A percentile compares a stretch with the other conserved stretches of the same genome.
phyloP scores from a whole-genome alignment of 2,113 vertebrate genomes.

The Hassar affinis region DNA sequence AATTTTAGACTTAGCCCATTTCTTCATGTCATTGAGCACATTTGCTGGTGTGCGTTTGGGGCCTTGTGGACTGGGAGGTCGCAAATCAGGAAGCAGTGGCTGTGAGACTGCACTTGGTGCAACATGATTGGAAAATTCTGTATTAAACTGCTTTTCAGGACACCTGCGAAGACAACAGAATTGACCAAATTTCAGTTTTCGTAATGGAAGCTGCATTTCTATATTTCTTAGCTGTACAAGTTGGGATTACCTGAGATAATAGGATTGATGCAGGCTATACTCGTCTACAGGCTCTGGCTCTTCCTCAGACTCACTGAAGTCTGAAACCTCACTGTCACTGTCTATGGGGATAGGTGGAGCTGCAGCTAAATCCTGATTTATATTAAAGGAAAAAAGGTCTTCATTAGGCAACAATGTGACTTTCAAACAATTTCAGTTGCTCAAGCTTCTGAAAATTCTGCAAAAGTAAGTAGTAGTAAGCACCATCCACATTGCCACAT shows the following conservation, averaged over 20 bases:
- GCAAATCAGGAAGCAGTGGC: background rate
- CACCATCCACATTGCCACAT: background rate
- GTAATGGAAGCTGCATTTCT: background rate
- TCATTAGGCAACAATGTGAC: background rate
- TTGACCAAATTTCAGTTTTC: background rate
- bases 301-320: conserved; percentile 46
- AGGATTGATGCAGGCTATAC: background rate
- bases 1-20: background rate
- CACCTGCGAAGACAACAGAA: conserved; percentile 21
- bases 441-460: background rate
- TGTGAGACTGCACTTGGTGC: background rate
- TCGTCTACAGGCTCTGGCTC: conserved; percentile 27
- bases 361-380: conserved; percentile 49
- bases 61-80: background rate
- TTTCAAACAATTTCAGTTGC: background rate
- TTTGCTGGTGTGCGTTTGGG: conserved; percentile 14
- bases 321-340: conserved; percentile 32
- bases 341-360: background rate
- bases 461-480: background rate
- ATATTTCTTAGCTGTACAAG: background rate
- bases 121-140: conserved; percentile 16
- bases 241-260: conserved; percentile 29
- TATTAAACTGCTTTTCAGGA: background rate
- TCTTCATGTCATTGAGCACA: background rate
- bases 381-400: conserved; percentile 3